Conservation (phyloP, 2,113 vertebrate genomes). For the Rhabdomys dilectus region DNA sequence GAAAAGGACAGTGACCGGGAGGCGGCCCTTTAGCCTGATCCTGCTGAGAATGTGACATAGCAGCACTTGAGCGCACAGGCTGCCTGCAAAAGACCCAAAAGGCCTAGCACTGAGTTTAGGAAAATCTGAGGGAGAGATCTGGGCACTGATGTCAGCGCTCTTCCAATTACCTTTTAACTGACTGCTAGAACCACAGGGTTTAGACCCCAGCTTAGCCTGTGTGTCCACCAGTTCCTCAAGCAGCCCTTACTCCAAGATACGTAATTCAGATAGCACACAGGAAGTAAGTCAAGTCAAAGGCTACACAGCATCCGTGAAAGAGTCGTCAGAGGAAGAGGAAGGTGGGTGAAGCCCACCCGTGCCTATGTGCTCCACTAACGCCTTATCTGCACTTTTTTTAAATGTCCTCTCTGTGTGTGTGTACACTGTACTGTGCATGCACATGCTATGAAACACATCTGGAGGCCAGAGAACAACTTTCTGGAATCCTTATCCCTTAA, state of each 20-base stretch:
- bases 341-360: not conserved
- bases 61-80: not conserved
- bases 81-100: not conserved
- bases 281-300: slow-evolving; percentile 33
- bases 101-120: not conserved
- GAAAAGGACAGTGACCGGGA: not conserved
- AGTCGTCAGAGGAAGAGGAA: not conserved
- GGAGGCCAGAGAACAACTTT: not conserved
- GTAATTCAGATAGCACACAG: not conserved
- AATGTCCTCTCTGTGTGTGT: not conserved
- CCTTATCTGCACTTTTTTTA: not conserved
- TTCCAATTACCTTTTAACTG: not conserved
- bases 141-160: not conserved
- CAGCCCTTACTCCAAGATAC: not conserved
- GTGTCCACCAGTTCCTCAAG: not conserved
- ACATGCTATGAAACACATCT: not conserved
- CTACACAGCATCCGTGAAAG: not conserved
- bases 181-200: not conserved
- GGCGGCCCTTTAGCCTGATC: not conserved
- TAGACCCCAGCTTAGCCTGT: not conserved
- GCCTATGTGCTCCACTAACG: not conserved
- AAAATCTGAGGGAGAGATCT: not conserved
- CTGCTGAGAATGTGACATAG: not conserved
- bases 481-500: not conserved
- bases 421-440: not conserved